Conservation (phyloP, 2,113 vertebrate genomes). For the Anoura caudifer region DNA sequence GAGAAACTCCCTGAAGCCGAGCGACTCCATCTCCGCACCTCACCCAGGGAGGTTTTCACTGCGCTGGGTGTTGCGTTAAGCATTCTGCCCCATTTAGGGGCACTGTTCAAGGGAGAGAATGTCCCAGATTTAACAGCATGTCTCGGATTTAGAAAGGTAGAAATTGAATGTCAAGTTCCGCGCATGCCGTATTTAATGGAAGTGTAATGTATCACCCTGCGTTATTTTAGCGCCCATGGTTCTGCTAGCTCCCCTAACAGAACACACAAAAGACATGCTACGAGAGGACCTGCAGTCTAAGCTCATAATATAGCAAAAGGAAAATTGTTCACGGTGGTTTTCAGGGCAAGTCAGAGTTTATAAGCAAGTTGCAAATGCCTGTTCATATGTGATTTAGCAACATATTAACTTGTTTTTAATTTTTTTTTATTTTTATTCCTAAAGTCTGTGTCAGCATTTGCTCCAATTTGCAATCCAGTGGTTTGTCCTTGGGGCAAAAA, state of each 20-base stretch:
- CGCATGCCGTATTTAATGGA: not conserved
- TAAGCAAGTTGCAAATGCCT: not conserved
- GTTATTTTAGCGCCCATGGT: not conserved
- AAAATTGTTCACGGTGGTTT: not conserved
- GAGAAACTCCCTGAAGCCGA: not conserved
- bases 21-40: not conserved
- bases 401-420: conserved; percentile 3
- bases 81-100: not conserved
- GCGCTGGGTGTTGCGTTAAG: not conserved
- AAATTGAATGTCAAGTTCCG: not conserved
- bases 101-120: not conserved
- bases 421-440: conserved; percentile 28
- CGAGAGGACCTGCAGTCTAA: not conserved
- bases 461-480: conserved; percentile 96
- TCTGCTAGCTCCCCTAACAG: not conserved
- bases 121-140: not conserved
- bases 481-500: conserved; percentile 98
- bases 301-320: not conserved
- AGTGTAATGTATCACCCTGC: not conserved
- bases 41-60: not conserved
- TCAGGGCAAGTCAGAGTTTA: not conserved
- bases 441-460: conserved; percentile 93
- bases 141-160: not conserved
- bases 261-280: not conserved
- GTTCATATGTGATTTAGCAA: not conserved